These are phyloP conservation scores for Neosilurus mollespiculum DNA, from an alignment of 2,797 vertebrate species.

Conservation along the genomic window DNA sequence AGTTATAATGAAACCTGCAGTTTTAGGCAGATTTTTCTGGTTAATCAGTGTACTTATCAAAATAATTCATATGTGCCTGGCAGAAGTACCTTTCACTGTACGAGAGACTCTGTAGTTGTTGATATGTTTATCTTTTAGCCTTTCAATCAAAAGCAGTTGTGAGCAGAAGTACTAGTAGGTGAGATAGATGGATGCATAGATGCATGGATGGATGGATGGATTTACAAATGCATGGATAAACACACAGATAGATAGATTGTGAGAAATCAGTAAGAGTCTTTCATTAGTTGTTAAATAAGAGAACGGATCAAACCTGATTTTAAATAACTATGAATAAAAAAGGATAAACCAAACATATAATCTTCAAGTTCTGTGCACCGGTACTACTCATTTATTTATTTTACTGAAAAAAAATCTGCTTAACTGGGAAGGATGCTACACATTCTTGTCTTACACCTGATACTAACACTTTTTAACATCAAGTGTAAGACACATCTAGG, in stretches of 20 bases:
- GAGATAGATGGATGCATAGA: background rate
- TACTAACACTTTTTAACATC: too few species aligned
- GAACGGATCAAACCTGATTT: background rate
- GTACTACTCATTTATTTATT: background rate
- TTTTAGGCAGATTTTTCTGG: too few species aligned
- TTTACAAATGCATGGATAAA: background rate
- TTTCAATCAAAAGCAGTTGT: background rate
- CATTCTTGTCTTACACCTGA: background rate
- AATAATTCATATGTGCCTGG: too few species aligned
- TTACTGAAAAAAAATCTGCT: background rate
- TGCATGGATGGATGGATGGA: background rate
- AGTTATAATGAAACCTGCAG: too few species aligned
- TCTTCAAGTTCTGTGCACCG: background rate
- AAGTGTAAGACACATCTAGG: background rate
- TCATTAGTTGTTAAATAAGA: background rate
- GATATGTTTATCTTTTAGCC: background rate
- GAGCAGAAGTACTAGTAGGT: background rate
- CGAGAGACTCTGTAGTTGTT: too few species aligned
- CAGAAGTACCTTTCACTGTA: too few species aligned
- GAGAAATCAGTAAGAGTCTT: background rate
- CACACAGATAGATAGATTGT: background rate
- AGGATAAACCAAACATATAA: background rate
- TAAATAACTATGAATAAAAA: background rate
- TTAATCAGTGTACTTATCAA: too few species aligned
- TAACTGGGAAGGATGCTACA: background rate